Base-by-base conservation (phyloP, 2,113 vertebrate genomes). In the Lasiurus borealis region DNA sequence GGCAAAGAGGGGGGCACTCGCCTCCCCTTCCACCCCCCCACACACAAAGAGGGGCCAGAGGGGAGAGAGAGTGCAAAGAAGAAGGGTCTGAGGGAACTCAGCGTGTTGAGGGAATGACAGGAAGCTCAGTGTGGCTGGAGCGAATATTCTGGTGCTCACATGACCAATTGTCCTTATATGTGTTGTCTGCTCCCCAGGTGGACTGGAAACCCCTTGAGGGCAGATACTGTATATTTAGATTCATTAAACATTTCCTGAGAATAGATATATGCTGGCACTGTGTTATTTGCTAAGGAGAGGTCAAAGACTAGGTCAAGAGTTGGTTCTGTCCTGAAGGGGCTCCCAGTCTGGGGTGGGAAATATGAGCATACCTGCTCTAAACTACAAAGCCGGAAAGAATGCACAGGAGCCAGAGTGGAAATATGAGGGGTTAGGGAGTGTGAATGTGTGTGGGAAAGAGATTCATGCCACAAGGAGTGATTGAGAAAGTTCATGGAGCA, bases 401-500 rank as follows among this genome's bases (percentile, higher is more conserved):
- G 0, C 19, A 10, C 5, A 66, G 69, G 18, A 69, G 18, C 29
- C 50, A 3, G 13, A 27, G 25, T 15, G n/a, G 57, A 57, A 78
- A 3, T 62, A 27, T 11, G 59, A 29, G 59, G 40, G 81, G 64
- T 54, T 72, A 10, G 59, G 34, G 72, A 52, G 82, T 40, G 57
- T 19, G 40, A 78, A 44, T 29, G n/a, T 18, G 16, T 72, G 11
- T 72, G 25, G 86, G 34, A 66, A 57, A 68, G 93, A 72, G 59
- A 48, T 52, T 18, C 50, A 88, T 89, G 78, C 31, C 48, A 62
- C 46, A n/a, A 57, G 52, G 64, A 91, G 85, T 11, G 31, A 44
- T 27, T 27, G 62, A 57, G 44, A 57, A 76, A 14, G 68, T 93
- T 94, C 93, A 50, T 83, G 40, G 83, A 86, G 78, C 27, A 78